These are phyloP conservation scores for Crematogaster levior DNA, from an alignment of 2,888 invertebrate genomes.

Conservation along the genomic window DNA sequence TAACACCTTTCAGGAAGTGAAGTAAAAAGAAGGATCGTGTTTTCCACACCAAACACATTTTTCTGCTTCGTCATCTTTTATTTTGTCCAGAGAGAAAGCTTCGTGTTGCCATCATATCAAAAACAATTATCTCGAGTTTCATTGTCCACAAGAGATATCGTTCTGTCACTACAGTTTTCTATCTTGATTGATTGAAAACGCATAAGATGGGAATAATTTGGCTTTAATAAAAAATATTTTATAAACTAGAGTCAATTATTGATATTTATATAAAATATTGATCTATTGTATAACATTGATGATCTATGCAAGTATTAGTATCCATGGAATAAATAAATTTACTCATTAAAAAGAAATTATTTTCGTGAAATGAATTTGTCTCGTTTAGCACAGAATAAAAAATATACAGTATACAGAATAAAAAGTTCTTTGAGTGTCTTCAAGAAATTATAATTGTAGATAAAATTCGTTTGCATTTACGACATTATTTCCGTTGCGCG, in stretches of 20 bases:
- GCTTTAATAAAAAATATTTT: slow-evolving; percentile 11
- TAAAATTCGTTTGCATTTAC: slow-evolving; percentile 40
- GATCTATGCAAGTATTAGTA: neutral
- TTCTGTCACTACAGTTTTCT: neutral
- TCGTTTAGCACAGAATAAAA: neutral
- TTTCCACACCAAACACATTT: slow-evolving; percentile 27
- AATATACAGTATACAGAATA: neutral
- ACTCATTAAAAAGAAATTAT: slow-evolving; percentile 10
- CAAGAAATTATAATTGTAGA: slow-evolving; percentile 40
- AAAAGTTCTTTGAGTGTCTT: neutral
- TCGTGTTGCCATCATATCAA: neutral
- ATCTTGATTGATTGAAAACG: neutral
- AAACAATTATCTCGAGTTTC: slow-evolving; percentile 23
- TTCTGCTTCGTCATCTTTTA: slow-evolving; percentile 30
- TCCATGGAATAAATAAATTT: neutral
- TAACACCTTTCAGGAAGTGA: slow-evolving; percentile 40
- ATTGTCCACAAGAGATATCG: neutral
- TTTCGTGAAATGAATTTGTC: neutral
- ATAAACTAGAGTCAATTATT: neutral
- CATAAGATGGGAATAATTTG: neutral
- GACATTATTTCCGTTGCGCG: slow-evolving; percentile 5
- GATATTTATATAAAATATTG: too few species aligned
- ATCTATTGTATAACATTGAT: too few species aligned
- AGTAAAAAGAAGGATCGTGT: slow-evolving; percentile 31
- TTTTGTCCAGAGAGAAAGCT: neutral